Base-by-base conservation (phyloP, 1,140 invertebrate species). In the Cyclargus thomasi region DNA sequence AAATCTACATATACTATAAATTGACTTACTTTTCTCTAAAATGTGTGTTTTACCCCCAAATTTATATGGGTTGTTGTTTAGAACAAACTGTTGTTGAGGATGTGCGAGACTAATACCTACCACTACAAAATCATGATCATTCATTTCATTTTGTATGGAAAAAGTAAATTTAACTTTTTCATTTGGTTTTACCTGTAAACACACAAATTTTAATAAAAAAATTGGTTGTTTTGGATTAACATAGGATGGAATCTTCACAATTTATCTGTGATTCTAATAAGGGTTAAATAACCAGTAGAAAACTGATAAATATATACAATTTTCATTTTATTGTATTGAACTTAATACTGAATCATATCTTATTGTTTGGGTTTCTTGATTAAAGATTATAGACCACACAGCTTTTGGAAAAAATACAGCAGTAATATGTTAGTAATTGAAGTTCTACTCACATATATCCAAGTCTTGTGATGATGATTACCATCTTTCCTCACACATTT, bases 121-220 rank as follows among this genome's bases (percentile, higher is more conserved):
- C 16, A 86, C 64, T 7, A 79, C 22, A 0, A 85, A 53, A 69
- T 81, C 74, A 62, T 86, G 79, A 64, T 76, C 80, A 17, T 67
- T 81, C 76, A 79, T 76, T 36, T 83, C 79, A 77, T 83, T 86
- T 18, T 10, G 71, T 0, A 86, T 75, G 8, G 63, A 72, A 59
- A 83, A 86, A 23, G 53, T 64, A 70, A 83, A 85, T 11, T 70
- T 76, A 0, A 77, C 79, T 62, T 55, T 17, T 57, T 84, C 77
- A 10, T 72, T 70, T 39, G 84, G 84, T 67, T 80, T 83, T 3
- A 76, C 75, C 84, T 86, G 39, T 70, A 82, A 72, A 62, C n/a
- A 35, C 36, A 65, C 59, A 67, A 55, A 18, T 59, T 21, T 53
- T 4, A 62, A 36, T 64, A 57, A 29, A 8, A 29, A 8, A 29